Base-by-base conservation (phyloP, 2,888 invertebrate species). In the Villa cingulata region DNA sequence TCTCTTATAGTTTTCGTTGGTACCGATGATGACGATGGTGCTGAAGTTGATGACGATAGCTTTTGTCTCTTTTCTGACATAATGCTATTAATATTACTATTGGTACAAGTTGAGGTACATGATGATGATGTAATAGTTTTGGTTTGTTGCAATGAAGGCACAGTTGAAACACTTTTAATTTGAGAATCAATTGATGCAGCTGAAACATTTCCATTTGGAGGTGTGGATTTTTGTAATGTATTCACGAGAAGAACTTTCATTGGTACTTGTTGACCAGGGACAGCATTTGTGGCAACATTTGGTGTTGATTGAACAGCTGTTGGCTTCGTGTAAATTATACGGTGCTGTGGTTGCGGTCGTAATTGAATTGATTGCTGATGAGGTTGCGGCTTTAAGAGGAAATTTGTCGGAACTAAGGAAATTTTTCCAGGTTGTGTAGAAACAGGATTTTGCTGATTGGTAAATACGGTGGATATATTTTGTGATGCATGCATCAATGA, bases 391-490 rank as follows among this genome's bases (percentile, higher is more conserved):
- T 69, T 66, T 54, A 70, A 59, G 1, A 70, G 58, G 32, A 69
- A 65, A 51, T 68, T 69, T 0, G 70, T 66, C 23, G 70, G 70
- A n/a, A 70, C 68, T 38, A 70, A 37, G 0, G 70, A 70, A 10
- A 70, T 69, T 56, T 68, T 68, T 4, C 48, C 64, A 59, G 53
- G 53, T 17, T 50, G 48, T 3, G 45, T 45, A 9, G 49, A 36
- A 12, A 20, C 41, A 3, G 37, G 43, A 0, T 54, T 38, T 1
- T 37, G 47, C 40, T 37, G 51, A 23, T 29, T 47, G 12, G 47
- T 20, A 32, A 47, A 37, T 10, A 46, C 41, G 6, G 41, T 46
- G 16, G 46, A 10, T 29, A 36, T n/a, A 36, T 3, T 36, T 10
- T 39, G 16, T 4, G 48, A 41, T 10, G 37, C 37, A n/a, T n/a